phyloP scores from a whole-genome alignment of 1,140 invertebrate genomes.

The Drosophila kurseongensis region DNA sequence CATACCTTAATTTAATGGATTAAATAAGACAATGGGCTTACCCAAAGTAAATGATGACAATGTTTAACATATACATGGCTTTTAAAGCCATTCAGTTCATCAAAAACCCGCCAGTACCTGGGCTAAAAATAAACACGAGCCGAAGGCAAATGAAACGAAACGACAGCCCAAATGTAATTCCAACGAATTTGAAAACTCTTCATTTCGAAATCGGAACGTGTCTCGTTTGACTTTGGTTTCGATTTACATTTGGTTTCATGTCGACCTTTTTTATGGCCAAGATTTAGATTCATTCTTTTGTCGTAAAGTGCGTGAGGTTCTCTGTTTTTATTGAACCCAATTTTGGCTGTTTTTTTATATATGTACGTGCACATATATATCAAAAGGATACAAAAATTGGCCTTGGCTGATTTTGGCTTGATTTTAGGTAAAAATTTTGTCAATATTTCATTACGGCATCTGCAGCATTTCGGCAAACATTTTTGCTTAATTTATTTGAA shows the following conservation, averaged over 20 bases:
- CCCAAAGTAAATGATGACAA: neutral
- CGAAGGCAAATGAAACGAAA: constrained; percentile 2
- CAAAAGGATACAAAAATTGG: constrained; percentile 8
- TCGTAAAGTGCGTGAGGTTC: constrained; percentile 51
- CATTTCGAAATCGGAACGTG: constrained; percentile 58
- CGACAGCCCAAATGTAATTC: constrained; percentile 7
- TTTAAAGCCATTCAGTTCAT: constrained; percentile 1
- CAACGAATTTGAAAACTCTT: constrained; percentile 34
- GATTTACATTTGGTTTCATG: constrained; percentile 45
- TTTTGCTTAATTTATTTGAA: constrained; percentile 34
- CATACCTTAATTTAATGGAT: neutral
- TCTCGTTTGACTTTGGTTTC: constrained; percentile 33
- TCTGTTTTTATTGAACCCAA: constrained; percentile 64
- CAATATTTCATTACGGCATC: constrained; percentile 18
- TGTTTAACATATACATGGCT: neutral
- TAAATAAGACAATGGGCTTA: neutral
- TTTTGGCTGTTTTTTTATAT: constrained; percentile 45
- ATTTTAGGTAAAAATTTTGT: neutral
- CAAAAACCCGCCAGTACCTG: neutral
- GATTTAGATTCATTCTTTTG: constrained; percentile 37
- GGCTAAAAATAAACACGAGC: neutral
- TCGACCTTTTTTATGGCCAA: constrained; percentile 46
- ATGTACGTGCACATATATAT: constrained; percentile 6
- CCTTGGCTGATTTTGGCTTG: constrained; percentile 2
- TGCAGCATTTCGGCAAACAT: neutral